Percentiles rank a stretch among this genome's conserved stretches.
phyloP scores from a whole-genome alignment of 2,888 invertebrate species.

The Eupithecia abbreviata region DNA sequence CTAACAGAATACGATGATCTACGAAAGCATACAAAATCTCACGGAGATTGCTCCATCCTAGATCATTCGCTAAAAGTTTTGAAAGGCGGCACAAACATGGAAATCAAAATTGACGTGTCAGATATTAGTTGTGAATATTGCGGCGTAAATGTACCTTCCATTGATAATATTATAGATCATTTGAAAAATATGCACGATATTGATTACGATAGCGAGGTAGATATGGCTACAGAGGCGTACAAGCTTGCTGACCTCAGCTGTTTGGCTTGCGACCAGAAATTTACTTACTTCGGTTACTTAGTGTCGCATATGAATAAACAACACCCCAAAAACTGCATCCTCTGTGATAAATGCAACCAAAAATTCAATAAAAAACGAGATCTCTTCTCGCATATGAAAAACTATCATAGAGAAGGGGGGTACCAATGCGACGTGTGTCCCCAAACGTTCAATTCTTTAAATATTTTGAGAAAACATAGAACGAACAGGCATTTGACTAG shows the following conservation, averaged over 20 bases:
- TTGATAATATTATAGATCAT: constrained; percentile 66
- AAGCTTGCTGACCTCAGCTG: constrained; percentile 68
- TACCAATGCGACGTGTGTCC: constrained; percentile 73
- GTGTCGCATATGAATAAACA: constrained; percentile 74
- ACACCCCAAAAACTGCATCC: constrained; percentile 74
- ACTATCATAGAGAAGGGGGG: constrained; percentile 77
- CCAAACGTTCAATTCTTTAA: constrained; percentile 67
- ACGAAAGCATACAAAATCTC: constrained; percentile 69
- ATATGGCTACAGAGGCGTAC: constrained; percentile 77
- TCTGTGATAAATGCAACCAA: constrained; percentile 76
- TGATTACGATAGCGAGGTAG: constrained; percentile 68
- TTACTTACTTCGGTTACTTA: constrained; percentile 73
- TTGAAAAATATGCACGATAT: constrained; percentile 64
- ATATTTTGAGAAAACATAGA: constrained; percentile 72
- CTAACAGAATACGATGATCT: constrained; percentile 66
- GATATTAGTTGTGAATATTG: constrained; percentile 70
- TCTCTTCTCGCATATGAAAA: constrained; percentile 75
- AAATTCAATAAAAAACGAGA: constrained; percentile 76
- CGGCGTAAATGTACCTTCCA: constrained; percentile 53
- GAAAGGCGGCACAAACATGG: constrained; percentile 77
- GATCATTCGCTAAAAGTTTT: constrained; percentile 75
- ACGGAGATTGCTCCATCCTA: constrained; percentile 69
- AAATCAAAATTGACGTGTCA: constrained; percentile 76
- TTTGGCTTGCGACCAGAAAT: constrained; percentile 66
- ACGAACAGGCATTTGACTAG: constrained; percentile 71